A percentile compares a stretch with the other conserved stretches of the same genome.
phyloP scores from a whole-genome alignment of 2,888 invertebrate genomes.

The Protophormia terraenovae region DNA sequence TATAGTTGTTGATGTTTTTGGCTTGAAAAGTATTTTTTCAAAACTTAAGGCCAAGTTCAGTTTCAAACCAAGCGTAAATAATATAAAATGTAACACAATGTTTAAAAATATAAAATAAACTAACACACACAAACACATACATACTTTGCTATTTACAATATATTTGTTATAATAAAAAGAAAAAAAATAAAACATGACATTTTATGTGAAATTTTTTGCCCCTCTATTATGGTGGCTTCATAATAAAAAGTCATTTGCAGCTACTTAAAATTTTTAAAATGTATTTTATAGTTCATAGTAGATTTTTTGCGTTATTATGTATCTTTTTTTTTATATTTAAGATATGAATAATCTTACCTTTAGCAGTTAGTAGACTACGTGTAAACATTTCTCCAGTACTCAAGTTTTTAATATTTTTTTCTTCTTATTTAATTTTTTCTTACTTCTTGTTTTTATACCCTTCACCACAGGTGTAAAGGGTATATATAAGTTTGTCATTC shows the following conservation, averaged over 20 bases:
- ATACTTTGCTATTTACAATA: background rate
- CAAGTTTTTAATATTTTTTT: slow-evolving; percentile 2
- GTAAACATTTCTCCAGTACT: slow-evolving; percentile 54
- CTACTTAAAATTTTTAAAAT: slow-evolving; percentile 44
- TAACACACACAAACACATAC: background rate
- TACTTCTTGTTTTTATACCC: too few relatives aligned
- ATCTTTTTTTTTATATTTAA: background rate
- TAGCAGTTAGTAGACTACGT: background rate
- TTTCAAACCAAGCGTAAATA: slow-evolving; percentile 63
- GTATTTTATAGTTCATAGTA: slow-evolving; percentile 32
- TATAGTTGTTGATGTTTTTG: slow-evolving; percentile 3
- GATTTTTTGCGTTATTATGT: background rate
- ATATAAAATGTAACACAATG: slow-evolving; percentile 49
- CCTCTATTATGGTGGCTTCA: slow-evolving; percentile 4
- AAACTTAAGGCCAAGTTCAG: slow-evolving; percentile 65
- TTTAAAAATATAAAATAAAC: background rate
- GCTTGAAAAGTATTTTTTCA: slow-evolving; percentile 10
- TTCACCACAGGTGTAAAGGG: too few relatives aligned
- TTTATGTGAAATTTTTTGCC: slow-evolving; percentile 59
- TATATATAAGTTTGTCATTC: too few relatives aligned
- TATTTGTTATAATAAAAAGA: background rate
- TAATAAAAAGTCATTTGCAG: slow-evolving; percentile 56
- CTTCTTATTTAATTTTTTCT: slow-evolving; percentile 13
- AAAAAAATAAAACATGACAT: slow-evolving; percentile 43
- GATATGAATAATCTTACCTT: slow-evolving; percentile 27